Evolutionary conservation across 2,797 vertebrate species (phyloP), one percentile per base, ranked within the genome.

Genomic region (Eulemur rubriventer): DNA sequence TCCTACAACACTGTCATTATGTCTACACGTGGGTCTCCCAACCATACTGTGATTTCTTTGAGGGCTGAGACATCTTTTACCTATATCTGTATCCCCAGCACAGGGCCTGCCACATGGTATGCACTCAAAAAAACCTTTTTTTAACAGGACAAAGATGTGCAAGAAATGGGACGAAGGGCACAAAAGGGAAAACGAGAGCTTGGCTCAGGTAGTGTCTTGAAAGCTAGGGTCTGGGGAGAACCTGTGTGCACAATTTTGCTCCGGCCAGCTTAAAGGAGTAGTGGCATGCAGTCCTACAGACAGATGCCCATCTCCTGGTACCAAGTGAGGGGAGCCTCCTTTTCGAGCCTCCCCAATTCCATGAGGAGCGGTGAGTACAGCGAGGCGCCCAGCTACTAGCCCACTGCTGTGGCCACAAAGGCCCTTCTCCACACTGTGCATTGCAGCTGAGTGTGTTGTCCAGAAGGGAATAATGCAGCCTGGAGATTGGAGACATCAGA

Each of bases 381-480:
- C 50, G 35, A 33, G 70, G 8, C 30, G 2, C 84, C 67, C 46
- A 57, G 59, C 84, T 41, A 24, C 46, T 10, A 50, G 24, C 7
- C 18, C 33, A 35, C 8, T 57, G 50, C 80, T 59, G 38, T 33
- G 67, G 26, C 41, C 24, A 6, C 1, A 0, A 24, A 50, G 55
- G 26, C 61, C 0, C 0, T 52, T 81, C 63, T 86, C 35, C 1
- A 0, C 59, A 1, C 41, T 78, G 46, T 0, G 6, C 50, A 38
- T 28, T 63, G 17, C 55, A 18, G 85, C 73, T 75, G 72, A 92
- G 72, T 92, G 92, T 50, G 70, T 88, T 90, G 92, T 59, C 91
- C 8, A 0, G 7, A n/a, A 57, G 24, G 18, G 55, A 88, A 83
- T 92, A 78, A 70, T 43, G n/a, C 43, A 35, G 67, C 38, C 61